Evolutionary conservation across 2,113 vertebrate genomes (phyloP), one percentile per base, ranked within the genome.

Genomic region (Panurus biarmicus): DNA sequence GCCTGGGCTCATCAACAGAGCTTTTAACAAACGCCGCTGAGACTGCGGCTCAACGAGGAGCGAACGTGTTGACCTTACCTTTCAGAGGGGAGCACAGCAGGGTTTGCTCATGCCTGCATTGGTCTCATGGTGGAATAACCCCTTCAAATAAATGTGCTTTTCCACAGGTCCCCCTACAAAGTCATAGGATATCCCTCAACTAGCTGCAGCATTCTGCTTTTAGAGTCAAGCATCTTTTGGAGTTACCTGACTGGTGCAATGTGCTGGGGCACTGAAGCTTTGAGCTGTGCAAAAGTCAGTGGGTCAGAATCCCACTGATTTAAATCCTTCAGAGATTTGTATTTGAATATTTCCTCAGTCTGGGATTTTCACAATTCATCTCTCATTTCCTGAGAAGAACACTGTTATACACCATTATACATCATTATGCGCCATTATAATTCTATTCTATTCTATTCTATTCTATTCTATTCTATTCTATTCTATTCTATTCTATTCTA

Each of bases 21-120:
- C 80, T 95, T 95, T 95, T 45, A 50, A 94, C 15, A 87, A 93
- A 54, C 42, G 57, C 84, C 29, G 33, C 53, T 8, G 36, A 81
- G 76, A 75, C 85, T 45, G 47, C 89, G 74, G 94, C 45, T 91
- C 93, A 96, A 94, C 62, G 89, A 94, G 89, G 89, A 96, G 94
- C 94, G 50, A 73, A 85, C 54, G 42, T 85, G 77, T 85, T 89
- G 93, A 92, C 93, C 93, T 96, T 69, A 38, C 9, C 64, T 61
- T 82, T 87, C 54, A 69, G 61, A 85, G 84, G n/a, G 57, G 51
- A 84, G 38, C 35, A 10, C 12, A 25, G 72, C 35, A 57, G 61
- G 36, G 29, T 95, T 79, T 89, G 28, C 60, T 95, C 47, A 14
- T 54, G 89, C 73, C 61, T 69, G 87, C 76, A 22, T 45, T 92